Evolutionary conservation across 2,888 invertebrate genomes (phyloP), one percentile per base, ranked within the genome.

Genomic region (Cantharis nigra): DNA sequence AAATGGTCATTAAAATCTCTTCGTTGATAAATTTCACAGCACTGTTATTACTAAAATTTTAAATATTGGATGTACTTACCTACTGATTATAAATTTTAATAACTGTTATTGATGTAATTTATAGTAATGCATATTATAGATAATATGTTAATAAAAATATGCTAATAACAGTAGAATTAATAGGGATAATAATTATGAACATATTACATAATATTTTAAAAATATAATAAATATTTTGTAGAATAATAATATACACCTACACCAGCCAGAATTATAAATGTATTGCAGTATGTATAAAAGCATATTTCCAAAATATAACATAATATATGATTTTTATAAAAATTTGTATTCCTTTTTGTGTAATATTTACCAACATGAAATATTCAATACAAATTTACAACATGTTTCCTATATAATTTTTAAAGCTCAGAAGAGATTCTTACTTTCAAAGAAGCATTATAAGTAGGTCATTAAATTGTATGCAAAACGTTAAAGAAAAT

Each of bases 401-500:
- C 49, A 49, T 49, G n/a, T n/a, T 49, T 49, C 49, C n/a, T 49
- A 49, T 67, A n/a, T 20, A 67, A 67, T 67, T 67, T 67, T 67
- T 67, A 67, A 67, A 67, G n/a, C 23, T 23, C 23, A 26, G 26
- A 67, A 67, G 23, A 67, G 20, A 18, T 67, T 67, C 70, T 77
- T 28, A 73, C 30, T 74, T 33, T 63, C 65, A 73, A 73, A 70
- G 71, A 73, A 70, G 49, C 49, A 49, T 16, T 72, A n/a, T 23
- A 73, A 77, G 71, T 74, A 67, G 67, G 77, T 72, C 74, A 71
- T 77, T 77, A 77, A 74, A 30, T 71, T 77, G 69, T 64, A 70
- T 76, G 72, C 23, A 70, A 62, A 72, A 33, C 71, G 69, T 69
- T 74, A 69, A 67, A 74, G 77, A 78, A 75, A 77, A 75, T 72